Conservation (phyloP, 2,113 vertebrate species). For the Rhodinocichla rosea region DNA sequence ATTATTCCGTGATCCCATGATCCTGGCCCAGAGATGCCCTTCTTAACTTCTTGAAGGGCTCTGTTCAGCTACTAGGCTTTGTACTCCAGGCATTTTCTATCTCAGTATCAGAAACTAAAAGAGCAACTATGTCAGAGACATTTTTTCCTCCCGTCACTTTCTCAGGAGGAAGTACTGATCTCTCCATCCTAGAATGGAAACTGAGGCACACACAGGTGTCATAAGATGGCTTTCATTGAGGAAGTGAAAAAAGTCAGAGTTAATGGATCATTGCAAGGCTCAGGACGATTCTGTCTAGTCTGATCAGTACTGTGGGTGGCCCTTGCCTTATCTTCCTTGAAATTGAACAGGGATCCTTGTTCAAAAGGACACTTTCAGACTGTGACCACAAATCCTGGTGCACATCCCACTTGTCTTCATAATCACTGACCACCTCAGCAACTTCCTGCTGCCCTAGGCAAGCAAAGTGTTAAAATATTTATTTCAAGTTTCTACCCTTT, state of each 20-base stretch:
- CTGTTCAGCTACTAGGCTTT: neutral
- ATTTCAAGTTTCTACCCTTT: neutral
- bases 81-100: neutral
- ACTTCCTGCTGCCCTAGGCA: neutral
- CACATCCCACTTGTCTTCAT: neutral
- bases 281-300: neutral
- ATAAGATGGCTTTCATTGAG: neutral
- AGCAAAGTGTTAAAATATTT: neutral
- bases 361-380: neutral
- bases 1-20: neutral
- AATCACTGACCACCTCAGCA: neutral
- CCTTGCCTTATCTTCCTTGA: neutral
- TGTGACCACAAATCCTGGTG: neutral
- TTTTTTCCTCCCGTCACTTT: neutral
- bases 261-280: neutral
- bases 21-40: neutral
- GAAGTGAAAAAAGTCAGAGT: neutral
- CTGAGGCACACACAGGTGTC: neutral
- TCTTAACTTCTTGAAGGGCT: neutral
- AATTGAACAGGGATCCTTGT: neutral
- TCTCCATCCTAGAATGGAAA: neutral
- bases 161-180: neutral
- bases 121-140: neutral
- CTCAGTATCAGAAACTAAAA: neutral
- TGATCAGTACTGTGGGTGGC: neutral